These are phyloP conservation scores for Donacobius atricapilla DNA, from an alignment of 2,113 vertebrate species.

Conservation along the genomic window DNA sequence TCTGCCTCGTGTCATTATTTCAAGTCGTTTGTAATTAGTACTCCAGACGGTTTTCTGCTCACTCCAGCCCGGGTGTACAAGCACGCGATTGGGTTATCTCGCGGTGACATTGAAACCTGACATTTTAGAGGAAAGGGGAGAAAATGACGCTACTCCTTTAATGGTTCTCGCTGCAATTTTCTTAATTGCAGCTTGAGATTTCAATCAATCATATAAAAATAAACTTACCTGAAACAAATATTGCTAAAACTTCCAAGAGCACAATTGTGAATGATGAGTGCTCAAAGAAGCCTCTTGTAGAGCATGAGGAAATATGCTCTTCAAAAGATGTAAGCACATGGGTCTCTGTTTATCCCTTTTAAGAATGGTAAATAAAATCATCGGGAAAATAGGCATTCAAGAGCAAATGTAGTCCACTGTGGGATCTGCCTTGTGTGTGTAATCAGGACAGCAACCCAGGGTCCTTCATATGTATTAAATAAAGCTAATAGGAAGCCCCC, in stretches of 20 bases:
- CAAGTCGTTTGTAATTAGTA: conserved; percentile 58
- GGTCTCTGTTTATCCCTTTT: not conserved
- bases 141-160: conserved; percentile 18
- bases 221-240: conserved; percentile 53
- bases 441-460: not conserved
- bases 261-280: not conserved
- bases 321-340: conserved; percentile 8
- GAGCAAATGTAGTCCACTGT: not conserved
- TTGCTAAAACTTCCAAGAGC: conserved; percentile 30
- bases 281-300: not conserved
- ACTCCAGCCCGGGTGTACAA: not conserved
- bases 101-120: conserved; percentile 48
- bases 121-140: conserved; percentile 32
- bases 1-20: conserved; percentile 19
- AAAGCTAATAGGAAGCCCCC: not conserved
- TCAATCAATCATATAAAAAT: conserved; percentile 53
- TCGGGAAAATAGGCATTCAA: not conserved
- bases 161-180: conserved; percentile 25
- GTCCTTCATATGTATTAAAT: not conserved
- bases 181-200: conserved; percentile 57
- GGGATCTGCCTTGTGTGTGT: not conserved
- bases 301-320: conserved; percentile 3
- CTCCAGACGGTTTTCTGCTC: conserved; percentile 22
- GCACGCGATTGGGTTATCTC: conserved; percentile 50
- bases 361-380: not conserved